Base-by-base conservation (phyloP, 2,888 invertebrate genomes). In the Dinocampus coccinellae region DNA sequence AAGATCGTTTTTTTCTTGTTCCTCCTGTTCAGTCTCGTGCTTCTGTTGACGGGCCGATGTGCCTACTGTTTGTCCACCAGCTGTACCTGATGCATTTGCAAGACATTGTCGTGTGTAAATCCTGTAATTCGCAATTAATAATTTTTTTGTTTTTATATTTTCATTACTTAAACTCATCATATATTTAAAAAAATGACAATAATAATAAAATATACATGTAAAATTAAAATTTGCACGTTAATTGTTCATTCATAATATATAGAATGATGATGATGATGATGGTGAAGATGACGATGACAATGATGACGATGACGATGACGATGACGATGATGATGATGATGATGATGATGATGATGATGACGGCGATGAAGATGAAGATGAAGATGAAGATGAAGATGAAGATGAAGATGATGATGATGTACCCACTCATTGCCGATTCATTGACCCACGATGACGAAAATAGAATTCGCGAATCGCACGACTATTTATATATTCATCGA, bases 401-500 rank as follows among this genome's bases (percentile, higher is more conserved):
- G n/a, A n/a, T n/a, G n/a, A n/a, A n/a, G n/a, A n/a, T n/a, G n/a
- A n/a, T n/a, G n/a, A n/a, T n/a, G n/a, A n/a, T n/a, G n/a, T 42
- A 24, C 42, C 10, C n/a, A 64, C 71, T 63, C 73, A 69, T 80
- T 79, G 76, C 70, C 77, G 77, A 81, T 81, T 82, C 82, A 79
- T 88, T 86, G 89, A 90, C 79, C 89, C 89, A 88, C 58, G 89
- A 89, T 80, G 68, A 73, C 88, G 72, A 81, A 74, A 82, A 83
- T 82, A 82, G 80, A 78, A 64, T 68, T 68, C 47, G 63, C 73
- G 76, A 63, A 16, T 62, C 53, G 72, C 53, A 52, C 73, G 73
- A 79, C 74, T 81, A 81, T 81, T 81, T 80, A 80, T 81, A 80
- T 70, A 73, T 74, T 22, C 24, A 20, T 34, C 4, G 24, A 33